phyloP scores from a whole-genome alignment of 2,797 vertebrate genomes.

The Myiotriccus ornatus region DNA sequence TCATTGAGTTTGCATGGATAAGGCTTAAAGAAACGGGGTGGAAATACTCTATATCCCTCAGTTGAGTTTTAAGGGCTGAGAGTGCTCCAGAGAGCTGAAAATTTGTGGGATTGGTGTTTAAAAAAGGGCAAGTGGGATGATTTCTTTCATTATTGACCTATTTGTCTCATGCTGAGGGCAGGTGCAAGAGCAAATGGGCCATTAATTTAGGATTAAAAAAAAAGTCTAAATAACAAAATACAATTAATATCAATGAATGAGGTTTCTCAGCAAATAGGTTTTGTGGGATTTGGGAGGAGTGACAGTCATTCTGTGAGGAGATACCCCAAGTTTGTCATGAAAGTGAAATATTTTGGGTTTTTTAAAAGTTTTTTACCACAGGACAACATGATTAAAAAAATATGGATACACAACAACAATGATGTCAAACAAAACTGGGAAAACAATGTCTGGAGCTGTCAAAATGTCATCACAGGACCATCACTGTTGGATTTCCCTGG shows the following conservation, averaged over 20 bases:
- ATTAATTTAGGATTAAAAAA: not conserved
- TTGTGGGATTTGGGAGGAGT: not conserved
- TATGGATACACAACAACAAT: not conserved
- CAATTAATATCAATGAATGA: not conserved
- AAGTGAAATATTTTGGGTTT: not conserved
- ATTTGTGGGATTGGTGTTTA: fast-evolving
- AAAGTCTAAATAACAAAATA: not conserved
- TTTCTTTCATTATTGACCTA: not conserved
- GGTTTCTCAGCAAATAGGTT: not conserved
- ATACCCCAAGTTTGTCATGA: not conserved
- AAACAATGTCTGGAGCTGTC: not conserved
- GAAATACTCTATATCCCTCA: not conserved
- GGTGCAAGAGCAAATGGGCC: not conserved
- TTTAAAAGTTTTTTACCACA: not conserved
- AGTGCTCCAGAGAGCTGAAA: not conserved
- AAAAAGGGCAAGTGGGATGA: not conserved
- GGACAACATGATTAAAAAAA: not conserved
- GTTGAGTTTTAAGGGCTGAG: not conserved
- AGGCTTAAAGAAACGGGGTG: not conserved
- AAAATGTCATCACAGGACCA: not conserved
- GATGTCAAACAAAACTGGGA: not conserved
- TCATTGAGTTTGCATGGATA: not conserved
- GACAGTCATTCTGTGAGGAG: not conserved
- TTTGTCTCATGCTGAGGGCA: not conserved
- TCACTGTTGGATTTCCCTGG: not conserved